Percentiles rank a stretch among this genome's conserved stretches.
These are phyloP conservation scores for Eupeodes latifasciatus DNA, from an alignment of 2,888 invertebrate species.

Conservation along the genomic window DNA sequence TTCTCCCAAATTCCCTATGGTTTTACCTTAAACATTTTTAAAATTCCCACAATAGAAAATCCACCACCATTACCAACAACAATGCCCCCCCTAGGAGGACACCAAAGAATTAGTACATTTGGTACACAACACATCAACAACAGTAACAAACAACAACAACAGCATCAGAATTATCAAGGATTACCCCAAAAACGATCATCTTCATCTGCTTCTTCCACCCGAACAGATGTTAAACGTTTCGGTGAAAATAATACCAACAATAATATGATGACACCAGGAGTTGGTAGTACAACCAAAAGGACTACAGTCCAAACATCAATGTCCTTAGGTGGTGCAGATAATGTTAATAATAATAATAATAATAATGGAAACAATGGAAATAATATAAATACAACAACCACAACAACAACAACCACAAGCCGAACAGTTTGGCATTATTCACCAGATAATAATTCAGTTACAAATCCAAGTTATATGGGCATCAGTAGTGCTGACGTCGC, in stretches of 20 bases:
- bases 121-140: constrained; percentile 70
- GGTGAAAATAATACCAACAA: constrained; percentile 76
- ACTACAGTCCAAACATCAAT: constrained; percentile 76
- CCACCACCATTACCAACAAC: constrained; percentile 84
- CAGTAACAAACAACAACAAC: constrained; percentile 67
- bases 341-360: background rate
- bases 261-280: constrained; percentile 78
- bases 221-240: constrained; percentile 40
- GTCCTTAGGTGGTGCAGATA: constrained; percentile 59
- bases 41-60: constrained; percentile 80
- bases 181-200: constrained; percentile 74
- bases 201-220: constrained; percentile 64
- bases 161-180: constrained; percentile 74
- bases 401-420: constrained; percentile 80
- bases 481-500: constrained; percentile 83
- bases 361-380: constrained; percentile 55
- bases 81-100: constrained; percentile 83
- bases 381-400: constrained; percentile 76
- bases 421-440: constrained; percentile 84
- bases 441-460: constrained; percentile 83
- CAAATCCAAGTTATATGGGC: constrained; percentile 84
- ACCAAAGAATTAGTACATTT: constrained; percentile 75
- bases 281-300: constrained; percentile 79
- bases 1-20: background rate
- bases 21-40: background rate